Base-by-base conservation (phyloP, 2,888 invertebrate genomes). In the Cylloceria caligata region DNA sequence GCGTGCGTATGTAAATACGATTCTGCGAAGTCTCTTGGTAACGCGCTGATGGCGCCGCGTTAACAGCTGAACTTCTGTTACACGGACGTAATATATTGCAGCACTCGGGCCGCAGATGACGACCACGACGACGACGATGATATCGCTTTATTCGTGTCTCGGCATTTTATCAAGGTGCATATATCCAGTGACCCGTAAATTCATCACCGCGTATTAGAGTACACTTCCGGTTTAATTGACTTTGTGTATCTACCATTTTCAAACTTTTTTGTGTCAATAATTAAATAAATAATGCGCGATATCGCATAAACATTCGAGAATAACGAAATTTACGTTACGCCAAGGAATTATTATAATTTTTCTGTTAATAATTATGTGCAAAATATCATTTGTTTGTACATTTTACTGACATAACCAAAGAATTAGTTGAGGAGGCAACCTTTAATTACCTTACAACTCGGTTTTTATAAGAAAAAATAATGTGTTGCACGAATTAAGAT, bases 121-220 rank as follows among this genome's bases (percentile, higher is more conserved):
- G 42, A 42, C 24, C 4, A 21, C 42, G 42, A 34, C 52, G 52
- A n/a, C n/a, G n/a, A n/a, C n/a, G n/a, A n/a, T n/a, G n/a, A n/a
- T n/a, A n/a, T n/a, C n/a, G n/a, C n/a, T n/a, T 36, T 68, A 11
- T 19, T 3, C 68, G 68, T 68, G 68, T 68, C 21, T 19, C 34
- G 2, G 3, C 19, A 19, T 52, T 68, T 68, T 68, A 36, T 19
- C 36, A 21, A 21, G 68, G 45, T 45, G 42, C 57, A 60, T 71
- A 36, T 42, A 60, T 30, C 27, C 71, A 27, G n/a, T 57, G 71
- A 71, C 42, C 71, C 57, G 71, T 71, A 19, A 60, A 72, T 72
- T 72, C 45, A 72, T 60, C 34, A n/a, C n/a, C 11, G 72, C 47
- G 57, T 21, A n/a, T n/a, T n/a, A n/a, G n/a, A n/a, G n/a, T n/a